phyloP scores from a whole-genome alignment of 2,113 vertebrate genomes.

The Megaceryle torquata region DNA sequence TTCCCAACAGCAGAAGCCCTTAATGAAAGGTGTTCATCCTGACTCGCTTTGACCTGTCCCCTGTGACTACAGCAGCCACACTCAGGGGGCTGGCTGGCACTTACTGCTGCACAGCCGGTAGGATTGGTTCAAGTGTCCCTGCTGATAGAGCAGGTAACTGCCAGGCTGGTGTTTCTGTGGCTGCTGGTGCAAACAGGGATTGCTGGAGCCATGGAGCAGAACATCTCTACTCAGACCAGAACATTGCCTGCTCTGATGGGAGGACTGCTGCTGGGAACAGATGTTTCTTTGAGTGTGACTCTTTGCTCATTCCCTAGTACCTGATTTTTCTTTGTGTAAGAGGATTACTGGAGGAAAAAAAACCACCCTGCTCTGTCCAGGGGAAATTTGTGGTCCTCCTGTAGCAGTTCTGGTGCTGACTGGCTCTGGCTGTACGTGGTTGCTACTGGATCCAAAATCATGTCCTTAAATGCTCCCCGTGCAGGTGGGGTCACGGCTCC shows the following conservation, averaged over 20 bases:
- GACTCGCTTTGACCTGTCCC: slow-evolving; percentile 2
- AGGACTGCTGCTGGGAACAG: not conserved
- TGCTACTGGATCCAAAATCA: not conserved
- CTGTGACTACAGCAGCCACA: not conserved
- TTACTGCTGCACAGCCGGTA: not conserved
- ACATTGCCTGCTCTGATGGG: not conserved
- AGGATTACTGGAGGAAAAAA: not conserved
- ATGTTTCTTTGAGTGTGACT: not conserved
- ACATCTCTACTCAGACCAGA: not conserved
- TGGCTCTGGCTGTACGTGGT: fast-evolving
- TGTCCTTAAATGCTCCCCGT: not conserved
- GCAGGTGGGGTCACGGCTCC: not conserved
- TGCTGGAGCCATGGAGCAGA: not conserved
- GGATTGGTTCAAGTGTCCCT: not conserved
- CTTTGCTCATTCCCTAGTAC: not conserved
- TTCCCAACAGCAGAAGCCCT: slow-evolving; percentile 4
- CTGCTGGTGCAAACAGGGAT: fast-evolving
- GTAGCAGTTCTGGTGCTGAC: not conserved
- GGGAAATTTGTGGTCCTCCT: not conserved
- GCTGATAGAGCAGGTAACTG: not conserved
- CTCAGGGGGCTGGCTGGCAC: not conserved
- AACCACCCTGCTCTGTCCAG: fast-evolving
- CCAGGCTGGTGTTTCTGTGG: fast-evolving
- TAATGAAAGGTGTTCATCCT: not conserved
- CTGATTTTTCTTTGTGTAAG: not conserved